Percentiles rank a stretch among this genome's conserved stretches.
Conservation (phyloP, 2,888 invertebrate genomes). For the Stictocephala bisonia region DNA sequence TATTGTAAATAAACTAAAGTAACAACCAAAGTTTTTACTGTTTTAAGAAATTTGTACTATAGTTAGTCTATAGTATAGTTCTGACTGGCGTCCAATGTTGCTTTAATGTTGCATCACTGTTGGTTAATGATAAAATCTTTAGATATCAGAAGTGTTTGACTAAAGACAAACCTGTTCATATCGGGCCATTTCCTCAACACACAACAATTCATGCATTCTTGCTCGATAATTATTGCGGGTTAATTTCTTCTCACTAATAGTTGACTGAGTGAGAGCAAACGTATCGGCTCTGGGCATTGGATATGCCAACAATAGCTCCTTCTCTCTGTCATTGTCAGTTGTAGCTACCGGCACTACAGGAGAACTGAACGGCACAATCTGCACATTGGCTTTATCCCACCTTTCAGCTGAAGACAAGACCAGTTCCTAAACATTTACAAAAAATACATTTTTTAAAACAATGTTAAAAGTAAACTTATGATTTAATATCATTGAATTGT, state of each 20-base stretch:
- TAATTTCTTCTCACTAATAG: conserved; percentile 72
- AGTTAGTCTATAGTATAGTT: no score
- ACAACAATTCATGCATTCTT: conserved; percentile 80
- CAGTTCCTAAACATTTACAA: conserved; percentile 63
- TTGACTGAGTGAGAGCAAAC: conserved; percentile 75
- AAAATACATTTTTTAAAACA: not conserved
- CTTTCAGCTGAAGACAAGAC: conserved; percentile 72
- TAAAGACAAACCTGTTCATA: conserved; percentile 74
- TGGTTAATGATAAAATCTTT: no score
- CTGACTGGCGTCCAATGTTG: no score
- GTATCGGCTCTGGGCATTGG: conserved; percentile 75
- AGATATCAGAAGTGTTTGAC: no score
- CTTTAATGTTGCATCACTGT: no score
- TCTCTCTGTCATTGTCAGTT: conserved; percentile 68
- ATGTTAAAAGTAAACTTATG: not conserved
- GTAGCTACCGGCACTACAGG: conserved; percentile 68
- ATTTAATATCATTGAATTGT: not conserved
- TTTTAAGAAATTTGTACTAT: no score
- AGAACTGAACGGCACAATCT: conserved; percentile 69
- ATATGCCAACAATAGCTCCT: conserved; percentile 71
- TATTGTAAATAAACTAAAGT: no score
- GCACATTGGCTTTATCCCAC: conserved; percentile 70
- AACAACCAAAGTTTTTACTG: no score
- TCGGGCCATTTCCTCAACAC: conserved; percentile 82
- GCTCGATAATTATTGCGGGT: conserved; percentile 78